Base-by-base conservation (phyloP, 2,888 invertebrate genomes). In the Lacanobia wlatinum region DNA sequence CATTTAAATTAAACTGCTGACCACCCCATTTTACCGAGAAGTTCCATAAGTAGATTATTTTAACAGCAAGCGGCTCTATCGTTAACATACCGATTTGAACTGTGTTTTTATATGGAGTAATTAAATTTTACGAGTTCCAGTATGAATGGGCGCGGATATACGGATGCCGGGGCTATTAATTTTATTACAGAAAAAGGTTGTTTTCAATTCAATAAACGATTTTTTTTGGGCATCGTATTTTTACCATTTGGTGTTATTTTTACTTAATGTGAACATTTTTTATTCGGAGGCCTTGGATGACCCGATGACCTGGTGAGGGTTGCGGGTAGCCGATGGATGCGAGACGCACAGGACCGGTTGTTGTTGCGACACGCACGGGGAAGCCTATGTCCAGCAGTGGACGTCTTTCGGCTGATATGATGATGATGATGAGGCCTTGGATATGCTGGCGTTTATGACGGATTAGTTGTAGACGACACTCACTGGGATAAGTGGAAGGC, bases 51-150 rank as follows among this genome's bases (percentile, higher is more conserved):
- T 56, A 69, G 56, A 56, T 68, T 77, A 73, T 82, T 72, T 82
- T 55, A 81, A 76, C 67, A 53, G 46, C 23, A 23, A 28, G 23
- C 48, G 16, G 28, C 38, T 80, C 69, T 53, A 52, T 69, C 52
- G 70, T 82, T 74, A 77, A 78, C 73, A 79, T 74, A 74, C 73
- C 28, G 28, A 70, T 46, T 79, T 82, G 65, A 60, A 83, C 77
- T 70, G 73, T 76, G 61, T 86, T 82, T 84, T 85, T 83, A 80
- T 86, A 80, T 60, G 75, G 48, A 55, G 76, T 83, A 82, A 84
- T 84, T 84, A 84, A 84, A 80, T 84, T 84, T 86, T 80, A 84
- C 38, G 84, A 74, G 73, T 84, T 62, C 38, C 34, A 23, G 67
- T 74, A 76, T 73, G 84, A 77, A 79, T 68, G 82, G 53, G 12